A percentile compares a stretch with the other conserved stretches of the same genome.
These are phyloP conservation scores for Cheumatopsyche charites DNA, from an alignment of 1,140 invertebrate genomes.

Conservation along the genomic window DNA sequence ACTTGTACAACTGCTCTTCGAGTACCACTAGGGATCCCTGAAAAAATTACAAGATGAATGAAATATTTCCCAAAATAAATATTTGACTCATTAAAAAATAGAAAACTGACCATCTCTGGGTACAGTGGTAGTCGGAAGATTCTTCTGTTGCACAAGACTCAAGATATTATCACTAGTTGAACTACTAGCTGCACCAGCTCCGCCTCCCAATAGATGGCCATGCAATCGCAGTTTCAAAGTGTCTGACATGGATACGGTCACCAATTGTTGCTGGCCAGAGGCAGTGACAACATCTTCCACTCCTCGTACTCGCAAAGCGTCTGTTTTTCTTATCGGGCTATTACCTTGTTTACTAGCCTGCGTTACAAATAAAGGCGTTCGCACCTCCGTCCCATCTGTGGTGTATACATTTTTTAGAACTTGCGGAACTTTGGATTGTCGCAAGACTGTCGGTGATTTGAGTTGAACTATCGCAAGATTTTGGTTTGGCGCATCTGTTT, in stretches of 20 bases:
- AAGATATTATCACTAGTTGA: constrained; percentile 18
- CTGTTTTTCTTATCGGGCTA: constrained; percentile 27
- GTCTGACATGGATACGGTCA: constrained; percentile 57
- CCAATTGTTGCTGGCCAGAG: constrained; percentile 53
- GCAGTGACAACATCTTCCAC: constrained; percentile 49
- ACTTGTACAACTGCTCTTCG: constrained; percentile 26
- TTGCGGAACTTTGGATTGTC: constrained; percentile 23
- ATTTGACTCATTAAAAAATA: not conserved
- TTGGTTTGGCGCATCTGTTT: constrained; percentile 29
- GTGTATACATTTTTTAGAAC: constrained; percentile 32
- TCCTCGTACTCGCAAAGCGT: constrained; percentile 29
- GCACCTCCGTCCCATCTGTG: constrained; percentile 9
- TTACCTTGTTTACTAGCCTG: constrained; percentile 2
- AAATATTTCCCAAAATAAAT: not conserved
- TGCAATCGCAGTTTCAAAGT: constrained; percentile 53
- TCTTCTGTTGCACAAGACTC: constrained; percentile 32
- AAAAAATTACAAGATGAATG: not conserved
- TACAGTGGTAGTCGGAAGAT: constrained; percentile 15
- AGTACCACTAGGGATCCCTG: constrained; percentile 2
- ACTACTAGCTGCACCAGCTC: not conserved
- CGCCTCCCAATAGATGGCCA: constrained; percentile 17
- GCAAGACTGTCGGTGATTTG: not conserved
- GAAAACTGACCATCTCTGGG: constrained; percentile 30
- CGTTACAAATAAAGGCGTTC: constrained; percentile 14
- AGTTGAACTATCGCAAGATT: constrained; percentile 31